Evolutionary conservation across 2,888 invertebrate species (phyloP), one percentile per base, ranked within the genome.

Genomic region (Apoda limacodes): DNA sequence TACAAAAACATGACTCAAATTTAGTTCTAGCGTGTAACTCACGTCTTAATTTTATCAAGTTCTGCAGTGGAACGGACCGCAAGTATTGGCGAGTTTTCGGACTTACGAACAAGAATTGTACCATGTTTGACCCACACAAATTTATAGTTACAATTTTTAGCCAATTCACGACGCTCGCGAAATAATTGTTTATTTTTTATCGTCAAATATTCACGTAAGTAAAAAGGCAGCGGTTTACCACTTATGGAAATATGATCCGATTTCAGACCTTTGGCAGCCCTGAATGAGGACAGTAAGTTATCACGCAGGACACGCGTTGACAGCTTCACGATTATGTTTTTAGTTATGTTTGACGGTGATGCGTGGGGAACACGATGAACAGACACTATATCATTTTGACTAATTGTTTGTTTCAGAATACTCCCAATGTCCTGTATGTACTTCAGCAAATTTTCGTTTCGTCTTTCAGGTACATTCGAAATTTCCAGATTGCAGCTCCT

Each of bases 71-170:
- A n/a, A n/a, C n/a, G n/a, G n/a, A 31, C 20, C 11, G 27, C 32
- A 9, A 32, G 5, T 12, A 22, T 12, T 9, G 32, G 32, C 9
- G 27, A 27, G 23, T 26, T 32, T 7, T 32, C 32, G 4, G 22
- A n/a, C 10, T 29, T 19, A 2, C 29, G 34, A 12, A 22, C 29
- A 10, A 30, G 22, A 15, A 34, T 34, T 14, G 15, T 14, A 19
- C 29, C 34, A 12, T 34, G 28, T 22, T 30, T 34, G n/a, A 34
- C 21, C 29, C 29, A 30, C n/a, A 21, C 9, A 22, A 29, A n/a
- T n/a, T n/a, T n/a, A n/a, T n/a, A n/a, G n/a, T n/a, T n/a, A n/a
- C n/a, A n/a, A n/a, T 29, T 14, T 14, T 28, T 34, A 6, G 27
- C 34, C n/a, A 30, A 30, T 3, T 23, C 21, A n/a, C 30, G 26